These are phyloP conservation scores for Tarsius wallacei DNA, from an alignment of 2,797 vertebrate species.

Conservation along the genomic window DNA sequence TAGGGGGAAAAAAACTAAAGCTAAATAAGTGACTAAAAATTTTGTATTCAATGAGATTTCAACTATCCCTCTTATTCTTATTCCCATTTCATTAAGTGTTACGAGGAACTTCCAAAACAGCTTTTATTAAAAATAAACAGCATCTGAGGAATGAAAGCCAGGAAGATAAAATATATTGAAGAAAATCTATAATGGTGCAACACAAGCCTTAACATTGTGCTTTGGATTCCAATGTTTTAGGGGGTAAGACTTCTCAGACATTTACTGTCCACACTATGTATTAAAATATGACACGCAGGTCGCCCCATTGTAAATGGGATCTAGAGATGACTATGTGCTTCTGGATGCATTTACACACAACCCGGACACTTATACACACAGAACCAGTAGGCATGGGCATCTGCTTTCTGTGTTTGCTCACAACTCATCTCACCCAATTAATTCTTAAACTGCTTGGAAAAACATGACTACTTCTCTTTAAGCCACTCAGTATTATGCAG, in stretches of 20 bases:
- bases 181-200: background rate
- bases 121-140: background rate
- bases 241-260: background rate
- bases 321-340: background rate
- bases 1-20: background rate
- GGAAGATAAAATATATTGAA: conserved; percentile 11
- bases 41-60: background rate
- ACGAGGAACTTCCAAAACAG: background rate
- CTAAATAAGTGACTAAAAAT: background rate
- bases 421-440: background rate
- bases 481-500: background rate
- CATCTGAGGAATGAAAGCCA: background rate
- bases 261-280: background rate
- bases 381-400: background rate
- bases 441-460: background rate
- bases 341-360: background rate
- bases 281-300: background rate
- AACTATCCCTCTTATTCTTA: background rate
- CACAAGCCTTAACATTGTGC: background rate
- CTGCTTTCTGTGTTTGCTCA: background rate
- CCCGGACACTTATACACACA: background rate
- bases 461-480: background rate
- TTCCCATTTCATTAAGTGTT: background rate
- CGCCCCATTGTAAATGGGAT: background rate
- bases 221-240: background rate